These are phyloP conservation scores for Formica aserva DNA, from an alignment of 2,888 invertebrate genomes.

Conservation along the genomic window DNA sequence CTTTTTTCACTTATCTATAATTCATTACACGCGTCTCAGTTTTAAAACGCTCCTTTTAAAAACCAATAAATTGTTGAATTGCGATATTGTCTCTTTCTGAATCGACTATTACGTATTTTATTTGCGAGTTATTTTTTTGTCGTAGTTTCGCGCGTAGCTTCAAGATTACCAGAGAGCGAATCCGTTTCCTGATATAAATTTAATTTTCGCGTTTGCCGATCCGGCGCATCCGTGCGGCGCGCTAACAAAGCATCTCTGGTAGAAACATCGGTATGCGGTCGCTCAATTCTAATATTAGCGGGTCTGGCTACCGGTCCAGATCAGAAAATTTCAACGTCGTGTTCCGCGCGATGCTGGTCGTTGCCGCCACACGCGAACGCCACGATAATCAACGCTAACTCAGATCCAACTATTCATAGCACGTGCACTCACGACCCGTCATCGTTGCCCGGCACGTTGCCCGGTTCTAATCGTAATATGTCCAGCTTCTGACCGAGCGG, in stretches of 20 bases:
- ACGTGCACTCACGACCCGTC: conserved; percentile 76
- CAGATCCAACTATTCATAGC: conserved; percentile 80
- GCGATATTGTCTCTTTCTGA: neutral
- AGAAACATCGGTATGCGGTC: conserved; percentile 64
- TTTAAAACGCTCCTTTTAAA: neutral
- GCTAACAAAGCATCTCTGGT: conserved; percentile 59
- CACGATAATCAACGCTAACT: conserved; percentile 79
- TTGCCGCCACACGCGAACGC: conserved; percentile 64
- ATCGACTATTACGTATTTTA: neutral
- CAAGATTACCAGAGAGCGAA: neutral
- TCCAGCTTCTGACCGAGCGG: conserved; percentile 31
- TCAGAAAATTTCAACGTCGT: conserved; percentile 75
- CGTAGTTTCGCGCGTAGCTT: neutral
- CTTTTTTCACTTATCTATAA: neutral
- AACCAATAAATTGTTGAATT: neutral
- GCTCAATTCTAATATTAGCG: conserved; percentile 75
- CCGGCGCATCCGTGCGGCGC: conserved; percentile 38
- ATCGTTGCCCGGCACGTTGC: conserved; percentile 72
- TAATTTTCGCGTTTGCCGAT: conserved; percentile 56
- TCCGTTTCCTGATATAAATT: conserved; percentile 25
- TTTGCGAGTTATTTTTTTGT: neutral
- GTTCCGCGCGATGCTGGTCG: conserved; percentile 33
- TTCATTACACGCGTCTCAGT: neutral
- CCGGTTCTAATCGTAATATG: conserved; percentile 61
- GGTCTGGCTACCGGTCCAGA: conserved; percentile 55